A percentile compares a stretch with the other conserved stretches of the same genome.
Evolutionary conservation across 2,888 invertebrate genomes (phyloP).

Genomic region (Tryphoninae sp.): DNA sequence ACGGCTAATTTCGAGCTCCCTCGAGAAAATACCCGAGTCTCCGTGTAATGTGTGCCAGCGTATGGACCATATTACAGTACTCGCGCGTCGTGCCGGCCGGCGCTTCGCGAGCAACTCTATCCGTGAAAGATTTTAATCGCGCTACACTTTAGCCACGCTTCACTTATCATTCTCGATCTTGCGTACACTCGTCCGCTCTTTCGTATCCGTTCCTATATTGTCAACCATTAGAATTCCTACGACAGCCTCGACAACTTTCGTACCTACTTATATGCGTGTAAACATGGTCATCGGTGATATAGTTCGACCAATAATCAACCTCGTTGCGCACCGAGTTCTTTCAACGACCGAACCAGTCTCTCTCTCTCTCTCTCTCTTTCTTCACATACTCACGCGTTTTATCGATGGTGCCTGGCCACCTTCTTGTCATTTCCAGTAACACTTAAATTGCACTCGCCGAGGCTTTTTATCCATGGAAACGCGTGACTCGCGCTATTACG

Average conservation of each 20-base stretch:
- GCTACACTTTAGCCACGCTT: slow-evolving; percentile 48
- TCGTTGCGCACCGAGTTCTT: not conserved
- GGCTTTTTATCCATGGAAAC: too few relatives aligned
- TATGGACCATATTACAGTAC: not conserved
- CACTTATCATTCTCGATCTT: slow-evolving; percentile 40
- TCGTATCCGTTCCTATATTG: not conserved
- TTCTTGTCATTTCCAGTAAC: too few relatives aligned
- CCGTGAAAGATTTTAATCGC: slow-evolving; percentile 46
- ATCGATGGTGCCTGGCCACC: too few relatives aligned
- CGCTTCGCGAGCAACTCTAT: slow-evolving; percentile 32
- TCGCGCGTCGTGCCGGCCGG: slow-evolving; percentile 25
- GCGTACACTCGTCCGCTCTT: not conserved
- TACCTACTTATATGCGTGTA: not conserved
- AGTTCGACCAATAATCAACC: not conserved
- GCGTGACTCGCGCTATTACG: too few relatives aligned
- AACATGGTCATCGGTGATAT: not conserved
- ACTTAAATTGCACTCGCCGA: too few relatives aligned
- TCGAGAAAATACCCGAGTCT: not conserved
- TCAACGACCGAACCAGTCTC: not conserved
- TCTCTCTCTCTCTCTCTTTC: slow-evolving; percentile 21
- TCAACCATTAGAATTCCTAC: not conserved
- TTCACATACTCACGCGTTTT: not conserved
- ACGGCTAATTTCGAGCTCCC: slow-evolving; percentile 5
- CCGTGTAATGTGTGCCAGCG: not conserved
- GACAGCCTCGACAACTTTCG: not conserved